phyloP scores from a whole-genome alignment of 2,113 vertebrate genomes.

The Poecilia latipinna region DNA sequence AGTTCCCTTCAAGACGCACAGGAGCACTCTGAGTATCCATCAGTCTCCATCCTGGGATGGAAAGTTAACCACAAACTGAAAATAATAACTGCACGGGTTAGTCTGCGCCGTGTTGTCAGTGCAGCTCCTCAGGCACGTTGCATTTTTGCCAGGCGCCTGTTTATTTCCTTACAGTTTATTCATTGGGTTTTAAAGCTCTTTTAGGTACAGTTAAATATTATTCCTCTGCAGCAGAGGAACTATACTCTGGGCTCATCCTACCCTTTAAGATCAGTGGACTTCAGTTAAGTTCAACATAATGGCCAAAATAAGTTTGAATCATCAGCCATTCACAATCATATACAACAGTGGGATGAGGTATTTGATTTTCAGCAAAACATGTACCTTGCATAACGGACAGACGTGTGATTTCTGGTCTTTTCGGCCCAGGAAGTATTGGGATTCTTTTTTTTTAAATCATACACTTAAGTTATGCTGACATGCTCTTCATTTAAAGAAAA shows the following conservation, averaged over 20 bases:
- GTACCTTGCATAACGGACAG: neutral
- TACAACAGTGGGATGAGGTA: neutral
- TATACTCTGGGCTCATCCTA: neutral
- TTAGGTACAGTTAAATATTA: neutral
- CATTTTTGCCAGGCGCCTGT: conserved; percentile 4
- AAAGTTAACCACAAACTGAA: conserved; percentile 65
- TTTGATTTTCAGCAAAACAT: neutral
- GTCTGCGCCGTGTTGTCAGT: conserved; percentile 39
- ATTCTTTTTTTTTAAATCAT: too few species aligned
- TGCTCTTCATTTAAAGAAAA: neutral
- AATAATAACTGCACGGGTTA: conserved; percentile 61
- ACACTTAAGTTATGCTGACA: neutral
- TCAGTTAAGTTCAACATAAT: too few species aligned
- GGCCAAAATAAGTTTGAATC: too few species aligned
- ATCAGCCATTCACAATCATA: neutral
- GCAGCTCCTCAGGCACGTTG: conserved; percentile 14
- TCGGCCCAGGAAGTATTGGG: neutral
- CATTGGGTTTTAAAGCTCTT: neutral
- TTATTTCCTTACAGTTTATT: neutral
- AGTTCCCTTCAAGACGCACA: conserved; percentile 77
- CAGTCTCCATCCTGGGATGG: conserved; percentile 69
- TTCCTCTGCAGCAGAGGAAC: neutral
- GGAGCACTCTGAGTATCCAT: conserved; percentile 76
- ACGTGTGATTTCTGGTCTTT: neutral
- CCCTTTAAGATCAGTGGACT: neutral